Evolutionary conservation across 2,888 invertebrate species (phyloP).

Genomic region (Criorhina ranunculi): DNA sequence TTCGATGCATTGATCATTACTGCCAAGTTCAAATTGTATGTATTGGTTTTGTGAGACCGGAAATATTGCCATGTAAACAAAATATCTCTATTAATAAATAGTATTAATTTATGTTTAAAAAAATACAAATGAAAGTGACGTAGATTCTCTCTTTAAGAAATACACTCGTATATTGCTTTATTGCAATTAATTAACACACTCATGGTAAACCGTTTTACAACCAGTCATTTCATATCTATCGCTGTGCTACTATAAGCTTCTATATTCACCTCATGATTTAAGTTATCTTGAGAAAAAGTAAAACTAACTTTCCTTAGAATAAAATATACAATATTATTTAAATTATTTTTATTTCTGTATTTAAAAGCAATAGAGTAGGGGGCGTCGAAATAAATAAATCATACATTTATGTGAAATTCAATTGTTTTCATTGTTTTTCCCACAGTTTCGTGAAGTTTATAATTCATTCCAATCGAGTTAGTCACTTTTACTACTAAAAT

Average conservation of each 20-base stretch:
- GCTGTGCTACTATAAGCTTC: slow-evolving; percentile 38
- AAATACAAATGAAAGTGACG: background rate
- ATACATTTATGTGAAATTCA: too few relatives aligned
- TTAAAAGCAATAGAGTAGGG: background rate
- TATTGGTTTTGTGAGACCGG: slow-evolving; percentile 44
- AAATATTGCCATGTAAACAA: slow-evolving; percentile 44
- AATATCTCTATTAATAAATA: slow-evolving; percentile 41
- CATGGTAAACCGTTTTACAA: slow-evolving; percentile 19
- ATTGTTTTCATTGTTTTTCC: too few relatives aligned
- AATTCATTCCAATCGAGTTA: too few relatives aligned
- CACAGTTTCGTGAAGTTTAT: too few relatives aligned
- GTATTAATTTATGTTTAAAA: slow-evolving; percentile 17
- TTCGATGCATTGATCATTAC: slow-evolving; percentile 56
- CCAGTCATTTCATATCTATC: slow-evolving; percentile 29
- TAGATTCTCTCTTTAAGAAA: slow-evolving; percentile 8
- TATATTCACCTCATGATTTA: slow-evolving; percentile 20
- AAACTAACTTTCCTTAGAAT: slow-evolving; percentile 2
- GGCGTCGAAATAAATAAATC: too few relatives aligned
- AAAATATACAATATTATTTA: background rate
- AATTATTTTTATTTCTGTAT: background rate
- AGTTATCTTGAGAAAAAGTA: background rate
- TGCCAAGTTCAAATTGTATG: slow-evolving; percentile 71
- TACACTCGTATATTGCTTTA: slow-evolving; percentile 3
- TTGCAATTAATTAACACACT: slow-evolving; percentile 28
- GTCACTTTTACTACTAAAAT: too few relatives aligned